phyloP scores from a whole-genome alignment of 2,888 invertebrate genomes.

The Drosophila meridiana region DNA sequence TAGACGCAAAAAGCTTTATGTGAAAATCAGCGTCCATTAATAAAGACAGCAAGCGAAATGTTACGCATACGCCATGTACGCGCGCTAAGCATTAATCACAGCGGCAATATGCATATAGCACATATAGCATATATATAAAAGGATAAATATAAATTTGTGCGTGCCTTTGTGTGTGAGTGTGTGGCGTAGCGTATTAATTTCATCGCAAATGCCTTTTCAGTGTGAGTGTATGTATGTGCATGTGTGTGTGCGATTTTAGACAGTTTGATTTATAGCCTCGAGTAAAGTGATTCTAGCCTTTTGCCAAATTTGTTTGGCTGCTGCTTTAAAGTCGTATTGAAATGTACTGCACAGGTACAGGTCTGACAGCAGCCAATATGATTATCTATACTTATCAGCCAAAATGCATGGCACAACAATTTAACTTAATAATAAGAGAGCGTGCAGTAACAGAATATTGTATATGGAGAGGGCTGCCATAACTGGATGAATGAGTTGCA shows the following conservation, averaged over 20 bases:
- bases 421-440: conserved; percentile 24
- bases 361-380: conserved; percentile 10
- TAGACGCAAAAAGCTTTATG: conserved; percentile 58
- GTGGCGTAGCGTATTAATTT: conserved; percentile 63
- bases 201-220: conserved; percentile 65
- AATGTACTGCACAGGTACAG: background rate
- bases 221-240: conserved; percentile 64
- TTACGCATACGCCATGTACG: conserved; percentile 53
- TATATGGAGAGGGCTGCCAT: background rate
- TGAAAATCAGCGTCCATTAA: conserved; percentile 74
- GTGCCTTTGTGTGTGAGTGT: conserved; percentile 17
- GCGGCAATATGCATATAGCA: conserved; percentile 43
- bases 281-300: conserved; percentile 27
- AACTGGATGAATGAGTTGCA: conserved; percentile 47
- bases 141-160: conserved; percentile 20
- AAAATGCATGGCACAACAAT: conserved; percentile 31
- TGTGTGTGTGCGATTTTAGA: conserved; percentile 61
- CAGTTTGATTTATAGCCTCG: conserved; percentile 65
- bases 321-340: conserved; percentile 27
- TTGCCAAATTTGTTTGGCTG: conserved; percentile 5
- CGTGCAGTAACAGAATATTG: conserved; percentile 3
- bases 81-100: conserved; percentile 69
- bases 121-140: conserved; percentile 10
- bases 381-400: conserved; percentile 8
- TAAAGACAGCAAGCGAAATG: conserved; percentile 63